A percentile compares a stretch with the other conserved stretches of the same genome.
Conservation (phyloP, 2,888 invertebrate genomes). For the Napeogenes sylphis region DNA sequence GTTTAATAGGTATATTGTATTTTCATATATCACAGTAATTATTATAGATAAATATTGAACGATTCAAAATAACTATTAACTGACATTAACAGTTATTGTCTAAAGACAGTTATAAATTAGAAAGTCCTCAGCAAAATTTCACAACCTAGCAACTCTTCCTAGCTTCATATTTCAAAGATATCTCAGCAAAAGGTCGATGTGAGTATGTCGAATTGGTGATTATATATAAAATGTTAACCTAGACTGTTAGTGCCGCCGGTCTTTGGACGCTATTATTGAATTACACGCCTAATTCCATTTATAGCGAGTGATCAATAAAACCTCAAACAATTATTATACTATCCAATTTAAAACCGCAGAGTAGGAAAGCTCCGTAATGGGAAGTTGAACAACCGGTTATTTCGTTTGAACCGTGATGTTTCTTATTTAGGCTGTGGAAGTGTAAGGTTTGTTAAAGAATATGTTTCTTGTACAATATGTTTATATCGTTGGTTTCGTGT, state of each 20-base stretch:
- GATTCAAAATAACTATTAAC: conserved; percentile 3
- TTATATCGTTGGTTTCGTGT: conserved; percentile 55
- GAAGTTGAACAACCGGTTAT: conserved; percentile 38
- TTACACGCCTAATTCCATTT: conserved; percentile 64
- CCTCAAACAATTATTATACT: conserved; percentile 53
- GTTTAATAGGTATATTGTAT: neutral
- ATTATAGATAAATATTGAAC: conserved; percentile 1
- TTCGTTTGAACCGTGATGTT: conserved; percentile 32
- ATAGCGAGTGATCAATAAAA: conserved; percentile 52
- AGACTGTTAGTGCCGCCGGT: conserved; percentile 68
- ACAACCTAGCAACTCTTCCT: conserved; percentile 38
- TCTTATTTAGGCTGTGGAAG: conserved; percentile 39
- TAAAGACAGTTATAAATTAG: conserved; percentile 31
- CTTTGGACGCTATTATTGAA: conserved; percentile 68
- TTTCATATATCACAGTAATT: neutral
- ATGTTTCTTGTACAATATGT: conserved; percentile 60
- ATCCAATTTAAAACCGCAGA: conserved; percentile 52
- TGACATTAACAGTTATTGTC: conserved; percentile 5
- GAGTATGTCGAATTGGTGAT: conserved; percentile 65
- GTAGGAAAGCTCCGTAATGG: conserved; percentile 34
- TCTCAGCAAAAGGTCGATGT: conserved; percentile 57
- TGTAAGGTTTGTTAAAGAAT: conserved; percentile 37
- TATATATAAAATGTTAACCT: conserved; percentile 57
- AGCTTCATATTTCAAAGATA: conserved; percentile 40
- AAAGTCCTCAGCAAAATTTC: conserved; percentile 44